phyloP scores from a whole-genome alignment of 1,140 invertebrate genomes.

The Agrypnia vestita region DNA sequence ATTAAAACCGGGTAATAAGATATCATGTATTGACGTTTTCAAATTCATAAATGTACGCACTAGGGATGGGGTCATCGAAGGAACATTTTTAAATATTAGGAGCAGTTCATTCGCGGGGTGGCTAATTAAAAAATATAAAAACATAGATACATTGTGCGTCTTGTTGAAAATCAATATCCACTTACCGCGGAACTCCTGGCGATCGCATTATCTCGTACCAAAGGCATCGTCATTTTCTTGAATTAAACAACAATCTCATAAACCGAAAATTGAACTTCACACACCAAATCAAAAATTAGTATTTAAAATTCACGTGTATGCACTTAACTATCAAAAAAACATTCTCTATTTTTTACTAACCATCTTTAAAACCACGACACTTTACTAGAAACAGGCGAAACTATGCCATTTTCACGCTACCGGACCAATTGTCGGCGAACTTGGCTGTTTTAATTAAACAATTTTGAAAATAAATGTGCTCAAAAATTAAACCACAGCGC shows the following conservation, averaged over 20 bases:
- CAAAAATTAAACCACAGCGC: constrained; percentile 10
- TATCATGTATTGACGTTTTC: too few relatives aligned
- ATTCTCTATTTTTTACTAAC: constrained; percentile 16
- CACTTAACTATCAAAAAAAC: constrained; percentile 22
- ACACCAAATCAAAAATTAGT: constrained; percentile 30
- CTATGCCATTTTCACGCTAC: constrained; percentile 15
- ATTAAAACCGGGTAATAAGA: too few relatives aligned
- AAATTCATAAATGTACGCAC: too few relatives aligned
- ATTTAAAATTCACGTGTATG: constrained; percentile 31
- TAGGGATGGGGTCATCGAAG: too few relatives aligned
- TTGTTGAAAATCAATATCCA: constrained; percentile 43
- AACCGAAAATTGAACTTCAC: constrained; percentile 9
- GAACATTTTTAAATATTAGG: too few relatives aligned
- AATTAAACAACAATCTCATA: constrained; percentile 20
- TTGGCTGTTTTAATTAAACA: constrained; percentile 33
- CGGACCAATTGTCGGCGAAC: neutral
- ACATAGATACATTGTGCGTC: constrained; percentile 14
- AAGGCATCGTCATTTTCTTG: constrained; percentile 43
- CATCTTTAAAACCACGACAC: constrained; percentile 30
- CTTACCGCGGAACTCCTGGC: constrained; percentile 43
- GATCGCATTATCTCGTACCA: constrained; percentile 21
- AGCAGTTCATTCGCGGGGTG: neutral
- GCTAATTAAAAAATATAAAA: neutral
- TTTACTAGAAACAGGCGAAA: neutral
- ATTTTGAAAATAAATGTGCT: constrained; percentile 34